Conservation (phyloP, 2,113 vertebrate species). For the Colinus virginianus region DNA sequence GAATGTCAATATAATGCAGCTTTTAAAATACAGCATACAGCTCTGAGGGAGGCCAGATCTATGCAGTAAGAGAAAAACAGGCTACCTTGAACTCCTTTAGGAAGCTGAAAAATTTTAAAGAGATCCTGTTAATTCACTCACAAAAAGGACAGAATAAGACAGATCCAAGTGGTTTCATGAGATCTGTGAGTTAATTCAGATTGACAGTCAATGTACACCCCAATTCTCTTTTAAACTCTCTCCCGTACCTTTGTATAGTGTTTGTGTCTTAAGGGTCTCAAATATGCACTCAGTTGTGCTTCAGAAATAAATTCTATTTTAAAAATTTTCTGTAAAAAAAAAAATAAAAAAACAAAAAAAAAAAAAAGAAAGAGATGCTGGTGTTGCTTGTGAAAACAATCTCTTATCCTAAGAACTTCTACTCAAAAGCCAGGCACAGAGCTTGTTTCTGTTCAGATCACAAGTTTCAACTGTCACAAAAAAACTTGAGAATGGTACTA, state of each 20-base stretch:
- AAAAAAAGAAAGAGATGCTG: background rate
- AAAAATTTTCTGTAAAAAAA: background rate
- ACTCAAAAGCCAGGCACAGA: constrained; percentile 25
- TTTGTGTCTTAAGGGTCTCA: background rate
- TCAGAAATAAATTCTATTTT: background rate
- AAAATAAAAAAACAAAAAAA: background rate
- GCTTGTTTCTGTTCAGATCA: constrained; percentile 35
- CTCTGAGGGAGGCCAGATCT: background rate
- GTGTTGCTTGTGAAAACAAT: constrained; percentile 8
- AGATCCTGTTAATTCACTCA: background rate
- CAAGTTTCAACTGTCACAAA: constrained; percentile 35
- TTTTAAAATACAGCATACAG: background rate
- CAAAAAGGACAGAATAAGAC: background rate
- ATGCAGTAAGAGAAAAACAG: background rate
- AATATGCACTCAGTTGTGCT: background rate
- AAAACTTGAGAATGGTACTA: background rate
- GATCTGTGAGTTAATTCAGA: background rate
- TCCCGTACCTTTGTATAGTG: background rate
- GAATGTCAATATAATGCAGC: background rate
- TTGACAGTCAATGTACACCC: background rate
- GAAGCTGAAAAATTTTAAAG: background rate
- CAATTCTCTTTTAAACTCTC: background rate
- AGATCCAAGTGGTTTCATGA: background rate
- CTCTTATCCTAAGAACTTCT: constrained; percentile 20
- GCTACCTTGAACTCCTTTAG: background rate